Evolutionary conservation across 2,888 invertebrate species (phyloP), one percentile per base, ranked within the genome.

Genomic region (Melanostoma mellinum): DNA sequence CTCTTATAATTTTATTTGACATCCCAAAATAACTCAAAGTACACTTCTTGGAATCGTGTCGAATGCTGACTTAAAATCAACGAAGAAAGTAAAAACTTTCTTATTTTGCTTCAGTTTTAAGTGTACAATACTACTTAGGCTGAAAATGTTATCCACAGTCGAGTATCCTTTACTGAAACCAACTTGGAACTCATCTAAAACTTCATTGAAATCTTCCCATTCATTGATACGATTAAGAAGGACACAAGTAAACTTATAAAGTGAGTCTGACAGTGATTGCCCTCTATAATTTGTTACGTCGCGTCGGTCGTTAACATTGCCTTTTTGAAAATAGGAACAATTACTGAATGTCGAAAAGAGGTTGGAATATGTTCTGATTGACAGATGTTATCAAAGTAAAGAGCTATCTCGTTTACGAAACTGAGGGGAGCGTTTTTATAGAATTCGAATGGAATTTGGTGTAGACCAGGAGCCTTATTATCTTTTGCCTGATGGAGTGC

Each of bases 251-350:
- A 50, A 50, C 4, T 52, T 52, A 33, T 52, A n/a, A 52, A 33
- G 52, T 33, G 33, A 33, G 33, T 52, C 52, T n/a, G 52, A 52
- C 9, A 33, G 4, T 4, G 52, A 52, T 33, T 33, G 33, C 32
- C 33, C 52, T 9, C 33, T 9, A 33, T 33, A 52, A 33, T 33
- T 52, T 4, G 6, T 4, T 9, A 52, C 52, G 9, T 52, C 33
- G n/a, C 5, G 4, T 53, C 33, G 3, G 1, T 53, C 10, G 3
- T 10, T n/a, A n/a, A n/a, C n/a, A n/a, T n/a, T n/a, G n/a, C 35
- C 36, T 36, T 10, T 53, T 53, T 53, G 36, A 53, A 53, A 36
- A 53, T 53, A 0, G 55, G 55, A 10, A 55, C 38, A 55, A 55
- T 20, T 4, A 36, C 8, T 6, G 38, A 55, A 4, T 55, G 36